Evolutionary conservation across 23 tunicate genomes (phyloP).

Genomic region (Clavelina lepadiformis): DNA sequence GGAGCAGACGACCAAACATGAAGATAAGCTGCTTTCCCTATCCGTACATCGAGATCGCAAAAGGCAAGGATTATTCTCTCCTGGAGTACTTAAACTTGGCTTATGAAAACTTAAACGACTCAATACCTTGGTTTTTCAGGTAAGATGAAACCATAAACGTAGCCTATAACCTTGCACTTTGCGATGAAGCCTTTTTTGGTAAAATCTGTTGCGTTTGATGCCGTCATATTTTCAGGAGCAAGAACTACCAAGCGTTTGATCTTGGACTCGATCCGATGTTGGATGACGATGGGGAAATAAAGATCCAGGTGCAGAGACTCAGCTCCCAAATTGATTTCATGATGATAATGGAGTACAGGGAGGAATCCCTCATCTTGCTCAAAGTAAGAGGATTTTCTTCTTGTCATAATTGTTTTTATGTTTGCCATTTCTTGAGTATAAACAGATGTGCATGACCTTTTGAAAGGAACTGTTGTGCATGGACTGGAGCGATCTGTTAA

Average conservation of each 20-base stretch:
- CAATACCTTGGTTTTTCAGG: constrained; percentile 51
- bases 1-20: neutral
- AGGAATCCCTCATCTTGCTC: constrained; percentile 48
- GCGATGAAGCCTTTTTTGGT: too few species aligned
- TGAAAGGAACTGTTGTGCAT: constrained; percentile 2
- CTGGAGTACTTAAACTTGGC: constrained; percentile 11
- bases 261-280: constrained; percentile 49
- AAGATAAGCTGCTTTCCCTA: constrained; percentile 16
- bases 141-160: neutral
- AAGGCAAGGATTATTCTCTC: constrained; percentile 11
- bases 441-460: too few species aligned
- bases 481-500: neutral
- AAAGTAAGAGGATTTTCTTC: too few species aligned
- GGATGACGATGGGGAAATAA: constrained; percentile 13
- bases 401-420: too few species aligned
- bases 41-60: constrained; percentile 26
- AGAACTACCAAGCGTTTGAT: constrained; percentile 38
- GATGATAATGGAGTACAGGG: constrained; percentile 54
- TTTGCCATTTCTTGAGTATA: too few species aligned
- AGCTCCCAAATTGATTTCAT: constrained; percentile 31
- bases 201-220: too few species aligned
- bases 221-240: too few species aligned
- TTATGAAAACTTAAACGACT: constrained; percentile 6
- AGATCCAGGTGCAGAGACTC: constrained; percentile 16
- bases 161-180: neutral